phyloP scores from a whole-genome alignment of 2,113 vertebrate species.

The Phrynosoma platyrhinos region DNA sequence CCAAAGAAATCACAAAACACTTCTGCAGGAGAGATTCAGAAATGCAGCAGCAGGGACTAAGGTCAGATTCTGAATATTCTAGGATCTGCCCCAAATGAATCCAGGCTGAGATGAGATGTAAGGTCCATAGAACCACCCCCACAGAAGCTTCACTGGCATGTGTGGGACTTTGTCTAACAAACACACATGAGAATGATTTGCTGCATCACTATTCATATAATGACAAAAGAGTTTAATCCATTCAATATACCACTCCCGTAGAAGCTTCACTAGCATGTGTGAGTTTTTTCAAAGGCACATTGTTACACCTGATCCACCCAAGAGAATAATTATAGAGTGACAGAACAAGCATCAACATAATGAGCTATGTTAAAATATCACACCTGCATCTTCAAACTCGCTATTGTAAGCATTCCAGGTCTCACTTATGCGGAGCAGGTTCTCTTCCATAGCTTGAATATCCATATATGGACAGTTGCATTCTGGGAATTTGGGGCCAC shows the following conservation, averaged over 20 bases:
- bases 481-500: slow-evolving; percentile 90
- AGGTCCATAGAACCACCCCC: not conserved
- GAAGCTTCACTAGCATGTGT: not conserved
- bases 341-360: not conserved
- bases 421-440: slow-evolving; percentile 89
- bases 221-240: not conserved
- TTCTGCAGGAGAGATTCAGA: not conserved
- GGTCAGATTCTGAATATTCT: not conserved
- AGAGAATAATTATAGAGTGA: not conserved
- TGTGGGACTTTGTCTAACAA: not conserved
- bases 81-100: not conserved
- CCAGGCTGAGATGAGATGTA: not conserved
- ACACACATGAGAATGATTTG: not conserved
- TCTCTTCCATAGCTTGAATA: slow-evolving; percentile 97
- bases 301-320: not conserved
- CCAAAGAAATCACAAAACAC: not conserved
- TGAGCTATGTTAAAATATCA: slow-evolving; percentile 29
- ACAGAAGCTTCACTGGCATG: no score
- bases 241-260: not conserved
- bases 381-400: slow-evolving; percentile 96
- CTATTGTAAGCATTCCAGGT: slow-evolving; percentile 89
- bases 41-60: not conserved
- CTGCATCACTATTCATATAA: not conserved
- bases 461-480: slow-evolving; percentile 98
- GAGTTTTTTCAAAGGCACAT: not conserved